phyloP scores from a whole-genome alignment of 2,113 vertebrate species.

The Burhinus bistriatus region DNA sequence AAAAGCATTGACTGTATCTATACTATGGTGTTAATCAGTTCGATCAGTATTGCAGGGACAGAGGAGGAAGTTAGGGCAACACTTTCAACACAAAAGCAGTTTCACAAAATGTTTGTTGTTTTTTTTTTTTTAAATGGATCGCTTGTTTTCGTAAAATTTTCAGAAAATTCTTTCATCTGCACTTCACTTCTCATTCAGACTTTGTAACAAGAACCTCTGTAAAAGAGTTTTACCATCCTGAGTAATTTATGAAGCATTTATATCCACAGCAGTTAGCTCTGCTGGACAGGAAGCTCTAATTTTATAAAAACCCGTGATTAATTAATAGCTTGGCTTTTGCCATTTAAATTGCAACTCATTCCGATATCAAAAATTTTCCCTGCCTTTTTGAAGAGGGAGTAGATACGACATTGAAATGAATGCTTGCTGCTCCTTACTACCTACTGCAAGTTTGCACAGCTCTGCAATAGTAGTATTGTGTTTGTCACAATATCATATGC shows the following conservation, averaged over 20 bases:
- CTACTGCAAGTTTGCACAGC: not conserved
- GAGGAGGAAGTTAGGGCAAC: not conserved
- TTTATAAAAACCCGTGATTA: not conserved
- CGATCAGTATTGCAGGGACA: not conserved
- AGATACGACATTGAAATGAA: accelerated
- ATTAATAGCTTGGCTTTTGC: constrained; percentile 11
- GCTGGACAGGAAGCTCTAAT: constrained; percentile 31
- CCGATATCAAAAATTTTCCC: not conserved
- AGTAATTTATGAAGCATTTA: constrained; percentile 50
- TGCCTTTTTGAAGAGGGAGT: not conserved
- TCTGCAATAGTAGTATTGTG: not conserved
- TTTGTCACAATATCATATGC: accelerated
- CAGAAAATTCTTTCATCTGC: not conserved
- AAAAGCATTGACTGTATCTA: not conserved
- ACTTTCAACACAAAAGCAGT: not conserved
- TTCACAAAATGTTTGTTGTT: not conserved
- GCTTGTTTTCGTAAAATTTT: not conserved
- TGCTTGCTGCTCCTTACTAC: not conserved
- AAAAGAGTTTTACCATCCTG: constrained; percentile 36
- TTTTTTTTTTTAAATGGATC: not conserved
- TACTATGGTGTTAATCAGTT: not conserved
- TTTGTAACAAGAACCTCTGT: not conserved
- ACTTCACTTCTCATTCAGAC: not conserved
- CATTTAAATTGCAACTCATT: not conserved
- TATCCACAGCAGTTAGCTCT: constrained; percentile 5